A percentile compares a stretch with the other conserved stretches of the same genome.
Evolutionary conservation across 1,140 invertebrate genomes (phyloP).

Genomic region (Epicauta chinensis): DNA sequence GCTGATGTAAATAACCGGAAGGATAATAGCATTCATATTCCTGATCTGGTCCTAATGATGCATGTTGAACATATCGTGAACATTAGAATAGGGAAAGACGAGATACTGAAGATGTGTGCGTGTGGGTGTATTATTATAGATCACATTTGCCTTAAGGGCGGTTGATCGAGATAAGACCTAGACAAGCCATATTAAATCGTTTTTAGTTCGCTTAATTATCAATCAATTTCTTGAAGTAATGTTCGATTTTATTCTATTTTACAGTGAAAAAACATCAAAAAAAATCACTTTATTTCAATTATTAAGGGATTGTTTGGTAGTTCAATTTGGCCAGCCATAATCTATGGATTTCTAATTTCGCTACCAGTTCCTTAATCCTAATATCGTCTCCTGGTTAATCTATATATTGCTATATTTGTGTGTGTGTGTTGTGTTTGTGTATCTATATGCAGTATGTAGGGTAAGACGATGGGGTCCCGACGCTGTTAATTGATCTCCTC

Average conservation of each 20-base stretch:
- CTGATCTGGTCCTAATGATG: background rate
- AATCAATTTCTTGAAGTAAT: no score
- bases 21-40: constrained; percentile 21
- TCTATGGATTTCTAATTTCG: constrained; percentile 40
- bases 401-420: background rate
- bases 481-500: constrained; percentile 30
- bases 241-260: no score
- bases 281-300: no score
- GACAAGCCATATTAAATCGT: no score
- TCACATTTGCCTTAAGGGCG: no score
- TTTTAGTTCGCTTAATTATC: no score
- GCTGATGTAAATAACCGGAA: constrained; percentile 16
- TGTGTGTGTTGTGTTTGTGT: no score
- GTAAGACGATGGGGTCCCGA: constrained; percentile 14
- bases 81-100: no score
- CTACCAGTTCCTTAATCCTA: constrained; percentile 36
- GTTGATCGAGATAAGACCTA: no score
- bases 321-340: constrained; percentile 21
- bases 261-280: no score
- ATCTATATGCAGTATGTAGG: background rate
- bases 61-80: background rate
- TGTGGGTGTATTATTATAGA: no score
- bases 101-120: background rate
- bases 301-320: background rate
- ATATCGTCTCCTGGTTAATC: constrained; percentile 25